Base-by-base conservation (phyloP, 2,888 invertebrate species). In the Malachius bipustulatus region DNA sequence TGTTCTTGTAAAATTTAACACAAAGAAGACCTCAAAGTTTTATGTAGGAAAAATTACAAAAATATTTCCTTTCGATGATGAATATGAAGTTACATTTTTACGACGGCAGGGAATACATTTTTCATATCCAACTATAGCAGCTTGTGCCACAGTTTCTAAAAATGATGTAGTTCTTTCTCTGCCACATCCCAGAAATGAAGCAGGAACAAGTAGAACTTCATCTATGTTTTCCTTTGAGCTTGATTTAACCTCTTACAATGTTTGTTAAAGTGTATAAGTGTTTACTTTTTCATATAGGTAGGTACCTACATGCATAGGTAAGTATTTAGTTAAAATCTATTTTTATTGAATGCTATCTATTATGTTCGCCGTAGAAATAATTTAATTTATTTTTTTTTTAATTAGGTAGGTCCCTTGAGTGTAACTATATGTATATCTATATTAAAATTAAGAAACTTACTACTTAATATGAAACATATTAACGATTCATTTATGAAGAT, bases 111-210 rank as follows among this genome's bases (percentile, higher is more conserved):
- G 24, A 19, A 19, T n/a, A n/a, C 6, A 19, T 6, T 19, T 19
- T 19, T 19, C n/a, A 19, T 19, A 19, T 19, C 24, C 24, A 19
- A 19, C 6, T 19, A 19, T 19, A 19, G 6, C 24, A 19, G 24
- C 6, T 19, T 19, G n/a, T n/a, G n/a, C 24, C n/a, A 19, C 24
- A 19, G 24, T 19, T 6, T 8, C n/a, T 8, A n/a, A 19, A 19
- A n/a, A 19, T n/a, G 24, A n/a, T 19, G 24, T 19, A 19, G 24
- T n/a, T 19, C n/a, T 19, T 19, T 19, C 24, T 19, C n/a, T 19
- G 24, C 24, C 24, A n/a, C 24, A 19, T 6, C 24, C 24, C 6
- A 19, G n/a, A 6, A n/a, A 19, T 19, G 24, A 6, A n/a, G 24
- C n/a, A 8, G 24, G 24, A 19, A 19, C 24, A 19, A 19, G 6